phyloP scores from a whole-genome alignment of 1,140 invertebrate species.

The Drosophila melanogaster region Release_6_plus_ISO1_MT NT_037436.4:20420501-20421000 shows the following conservation, averaged over 20 bases:
- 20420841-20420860: conserved; percentile 39
- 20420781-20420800: conserved; percentile 41
- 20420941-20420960: conserved; percentile 52
- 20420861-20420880: conserved; percentile 72
- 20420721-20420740: conserved; percentile 6
- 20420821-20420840: conserved; percentile 67
- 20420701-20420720: conserved; percentile 60
- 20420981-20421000: conserved; percentile 34
- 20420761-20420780: conserved; percentile 34
- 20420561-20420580: neutral
- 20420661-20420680: conserved; percentile 49
- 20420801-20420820: conserved; percentile 52
- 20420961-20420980: conserved; percentile 13
- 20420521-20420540: conserved; percentile 16
- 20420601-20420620: conserved; percentile 40
- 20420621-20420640: conserved; percentile 61
- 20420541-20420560: conserved; percentile 43
- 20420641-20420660: conserved; percentile 69
- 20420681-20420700: conserved; percentile 82
- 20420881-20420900: conserved; percentile 78
- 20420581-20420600: conserved; percentile 58
- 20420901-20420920: conserved; percentile 52
- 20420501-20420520: conserved; percentile 63
- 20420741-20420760: conserved; percentile 30
- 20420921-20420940: conserved; percentile 53